Base-by-base conservation (phyloP, 2,113 vertebrate genomes). In the Hiodon tergisus region DNA sequence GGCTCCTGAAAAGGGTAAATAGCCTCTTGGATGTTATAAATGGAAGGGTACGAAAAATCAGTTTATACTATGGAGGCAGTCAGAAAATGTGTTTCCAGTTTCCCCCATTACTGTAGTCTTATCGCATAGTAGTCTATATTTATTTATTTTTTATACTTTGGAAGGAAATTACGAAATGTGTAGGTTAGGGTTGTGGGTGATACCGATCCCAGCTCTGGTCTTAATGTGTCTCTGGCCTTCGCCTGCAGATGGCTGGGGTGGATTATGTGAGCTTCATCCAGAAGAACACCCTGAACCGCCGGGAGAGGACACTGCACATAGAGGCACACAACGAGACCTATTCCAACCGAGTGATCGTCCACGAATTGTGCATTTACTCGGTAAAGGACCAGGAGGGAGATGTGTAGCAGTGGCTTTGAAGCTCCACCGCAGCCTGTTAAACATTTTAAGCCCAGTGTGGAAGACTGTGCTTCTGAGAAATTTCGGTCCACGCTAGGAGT, bases 261-360 rank as follows among this genome's bases (percentile, higher is more conserved):
- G 97, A 99, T 79, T 98, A 94, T 9, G 88, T 99, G 60, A 98
- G 98, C 83, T 99, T 98, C 78, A 80, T 94, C 75, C 96, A 98
- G 82, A 99, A 94, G 80, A 99, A 98, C 88, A 93, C 94, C 0
- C 85, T 98, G 83, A 93, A 98, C 81, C 88, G 88, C 74, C 89
- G 89, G 69, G 94, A 97, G n/a, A 89, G 97, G 48, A 96, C 94
- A 3, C 88, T 99, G 73, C 93, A 89, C 54, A 98, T 99, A 3
- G 95, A 98, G 81, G 94, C 96, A 71, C 88, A 90, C 78, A 99
- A 99, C 3, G 96, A 98, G 81, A 96, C 95, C 0, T 98, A 98
- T 81, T 94, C 94, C 59, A 98, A 85, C 73, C 88, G 96, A 73
- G 95, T 99, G 78, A 81, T 94, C 47, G 93, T 98, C 77, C 84